Evolutionary conservation across 2,888 invertebrate species (phyloP), one percentile per base, ranked within the genome.

Genomic region (Pandemis cinnamomeana): DNA sequence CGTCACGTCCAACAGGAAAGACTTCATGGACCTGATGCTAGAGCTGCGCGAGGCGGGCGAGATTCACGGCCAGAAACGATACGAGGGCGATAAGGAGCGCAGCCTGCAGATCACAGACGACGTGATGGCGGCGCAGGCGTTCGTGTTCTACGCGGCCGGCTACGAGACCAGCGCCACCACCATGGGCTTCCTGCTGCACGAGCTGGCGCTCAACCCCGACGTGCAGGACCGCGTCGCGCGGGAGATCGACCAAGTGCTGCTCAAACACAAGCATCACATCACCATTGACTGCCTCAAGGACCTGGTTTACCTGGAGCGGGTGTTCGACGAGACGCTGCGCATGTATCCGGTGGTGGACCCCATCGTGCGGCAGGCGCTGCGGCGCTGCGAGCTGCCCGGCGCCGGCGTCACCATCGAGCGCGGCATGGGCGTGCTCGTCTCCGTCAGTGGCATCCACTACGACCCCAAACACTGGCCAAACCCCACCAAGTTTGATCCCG

Each of bases 81-180:
- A 72, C 44, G 75, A 55, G 5, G 66, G 60, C 53, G 73, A 76
- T 41, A 68, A 73, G 61, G 66, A 68, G 20, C 55, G 69, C 27
- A 36, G 11, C 7, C 67, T 77, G 15, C 71, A 71, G 55, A 58
- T 78, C 36, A 76, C 75, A 2, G 74, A 76, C 15, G 60, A 66
- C n/a, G 48, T 78, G 42, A 76, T 78, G 72, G 77, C 78, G 20
- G 78, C 78, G 53, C 78, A 78, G 55, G 78, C 76, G 1, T 79
- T 79, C 53, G 66, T 79, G 15, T 79, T 79, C 67, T 79, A 79
- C 61, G 78, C 77, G 5, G 86, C 83, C 36, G 86, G 86, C 2
- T 86, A 83, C 68, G 86, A 85, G 75, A 84, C 86, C 7, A 84
- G 84, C 2, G 84, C 86, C 7, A 80, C 82, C 11, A 79, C 83